Evolutionary conservation across 1,140 invertebrate genomes (phyloP).

Genomic region (Macrobrachium nipponense): DNA sequence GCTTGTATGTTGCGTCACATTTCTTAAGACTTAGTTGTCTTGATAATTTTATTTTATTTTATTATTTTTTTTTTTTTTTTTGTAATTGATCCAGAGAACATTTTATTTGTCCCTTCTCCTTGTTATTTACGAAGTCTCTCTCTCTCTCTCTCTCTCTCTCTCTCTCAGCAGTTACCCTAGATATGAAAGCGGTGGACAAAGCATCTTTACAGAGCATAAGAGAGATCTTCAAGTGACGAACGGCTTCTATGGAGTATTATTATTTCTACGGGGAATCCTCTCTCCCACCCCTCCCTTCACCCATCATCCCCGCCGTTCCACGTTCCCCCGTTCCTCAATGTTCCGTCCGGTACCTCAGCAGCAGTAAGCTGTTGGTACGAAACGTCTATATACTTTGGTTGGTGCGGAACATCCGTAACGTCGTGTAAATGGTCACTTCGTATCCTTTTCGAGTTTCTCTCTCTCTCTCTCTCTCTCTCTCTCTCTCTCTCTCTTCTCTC

Average conservation of each 20-base stretch:
- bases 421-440: not conserved
- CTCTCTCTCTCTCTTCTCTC: slow-evolving; percentile 33
- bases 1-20: too few species aligned
- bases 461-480: slow-evolving; percentile 32
- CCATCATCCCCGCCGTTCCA: not conserved
- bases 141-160: too few species aligned
- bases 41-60: too few species aligned
- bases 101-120: too few species aligned
- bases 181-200: too few species aligned
- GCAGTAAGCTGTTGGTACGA: not conserved
- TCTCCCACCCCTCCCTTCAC: not conserved
- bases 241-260: not conserved
- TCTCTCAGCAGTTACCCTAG: too few species aligned
- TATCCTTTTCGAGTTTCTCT: slow-evolving; percentile 4
- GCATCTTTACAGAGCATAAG: too few species aligned
- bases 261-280: not conserved
- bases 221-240: too few species aligned
- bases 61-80: too few species aligned
- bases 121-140: too few species aligned
- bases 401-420: not conserved
- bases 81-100: too few species aligned
- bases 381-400: not conserved
- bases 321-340: not conserved
- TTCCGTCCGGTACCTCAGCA: not conserved
- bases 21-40: too few species aligned